Evolutionary conservation across 2,888 invertebrate genomes (phyloP).

Genomic region (Falcaria lacertinaria): DNA sequence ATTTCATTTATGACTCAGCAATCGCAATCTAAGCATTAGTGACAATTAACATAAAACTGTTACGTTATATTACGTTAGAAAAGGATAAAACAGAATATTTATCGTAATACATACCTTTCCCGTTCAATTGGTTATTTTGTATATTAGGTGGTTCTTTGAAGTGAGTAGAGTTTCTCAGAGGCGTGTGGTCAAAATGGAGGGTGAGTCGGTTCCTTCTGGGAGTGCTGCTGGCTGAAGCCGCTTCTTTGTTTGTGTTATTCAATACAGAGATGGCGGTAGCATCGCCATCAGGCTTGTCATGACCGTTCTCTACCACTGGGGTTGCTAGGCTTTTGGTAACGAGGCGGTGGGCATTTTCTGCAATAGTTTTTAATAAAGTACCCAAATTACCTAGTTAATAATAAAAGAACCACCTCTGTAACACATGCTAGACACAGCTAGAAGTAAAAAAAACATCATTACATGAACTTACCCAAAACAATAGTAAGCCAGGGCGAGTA

Average conservation of each 20-base stretch:
- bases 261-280: conserved; percentile 30
- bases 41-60: too few species aligned
- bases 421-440: too few species aligned
- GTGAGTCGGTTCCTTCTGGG: conserved; percentile 84
- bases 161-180: conserved; percentile 84
- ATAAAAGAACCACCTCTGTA: too few species aligned
- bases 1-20: too few species aligned
- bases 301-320: conserved; percentile 56
- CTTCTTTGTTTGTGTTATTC: conserved; percentile 43
- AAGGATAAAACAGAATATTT: neutral
- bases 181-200: conserved; percentile 85
- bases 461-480: conserved; percentile 67
- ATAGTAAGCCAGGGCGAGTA: conserved; percentile 96
- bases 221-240: conserved; percentile 63
- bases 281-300: conserved; percentile 59
- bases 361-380: neutral
- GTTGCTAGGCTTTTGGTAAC: conserved; percentile 61
- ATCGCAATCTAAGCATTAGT: too few species aligned
- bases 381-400: too few species aligned
- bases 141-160: conserved; percentile 84
- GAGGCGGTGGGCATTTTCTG: conserved; percentile 89
- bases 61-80: too few species aligned
- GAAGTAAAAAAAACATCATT: too few species aligned
- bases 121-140: conserved; percentile 42
- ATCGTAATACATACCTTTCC: conserved; percentile 58